Evolutionary conservation across 2,113 vertebrate genomes (phyloP).

Genomic region (Dasypus novemcinctus): DNA sequence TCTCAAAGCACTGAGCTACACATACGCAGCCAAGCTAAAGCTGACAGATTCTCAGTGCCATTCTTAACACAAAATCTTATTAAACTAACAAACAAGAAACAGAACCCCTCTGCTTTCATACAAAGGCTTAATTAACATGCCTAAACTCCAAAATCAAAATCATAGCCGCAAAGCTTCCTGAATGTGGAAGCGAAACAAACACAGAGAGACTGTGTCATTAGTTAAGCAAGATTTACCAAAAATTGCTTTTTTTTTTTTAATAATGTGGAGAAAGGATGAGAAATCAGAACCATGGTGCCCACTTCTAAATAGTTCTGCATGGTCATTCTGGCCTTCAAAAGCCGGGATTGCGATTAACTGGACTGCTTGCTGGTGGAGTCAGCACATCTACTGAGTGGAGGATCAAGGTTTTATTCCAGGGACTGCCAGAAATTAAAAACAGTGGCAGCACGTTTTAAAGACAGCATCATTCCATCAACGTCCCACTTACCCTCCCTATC

Average conservation of each 20-base stretch:
- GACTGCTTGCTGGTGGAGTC: neutral
- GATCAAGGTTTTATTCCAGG: neutral
- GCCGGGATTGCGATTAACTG: neutral
- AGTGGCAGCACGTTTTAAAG: neutral
- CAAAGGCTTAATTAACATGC: conserved; percentile 79
- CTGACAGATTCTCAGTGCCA: conserved; percentile 79
- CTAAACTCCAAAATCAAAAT: conserved; percentile 78
- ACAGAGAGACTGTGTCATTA: conserved; percentile 49
- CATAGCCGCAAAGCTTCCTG: conserved; percentile 63
- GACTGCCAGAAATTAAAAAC: neutral
- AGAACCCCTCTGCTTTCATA: conserved; percentile 76
- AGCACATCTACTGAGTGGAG: neutral
- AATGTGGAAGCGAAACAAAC: conserved; percentile 63
- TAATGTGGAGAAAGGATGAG: conserved; percentile 57
- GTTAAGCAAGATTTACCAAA: conserved; percentile 64
- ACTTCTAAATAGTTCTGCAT: conserved; percentile 21
- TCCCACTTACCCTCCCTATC: neutral
- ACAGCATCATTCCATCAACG: neutral
- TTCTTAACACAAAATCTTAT: conserved; percentile 82
- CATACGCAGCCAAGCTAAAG: conserved; percentile 83
- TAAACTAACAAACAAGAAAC: conserved; percentile 79
- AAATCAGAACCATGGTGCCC: neutral
- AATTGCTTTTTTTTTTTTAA: neutral
- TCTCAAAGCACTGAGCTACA: conserved; percentile 86
- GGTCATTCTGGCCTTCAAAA: neutral